Conservation (phyloP, 1,140 invertebrate genomes). For the Lysiphlebus fabarum region DNA sequence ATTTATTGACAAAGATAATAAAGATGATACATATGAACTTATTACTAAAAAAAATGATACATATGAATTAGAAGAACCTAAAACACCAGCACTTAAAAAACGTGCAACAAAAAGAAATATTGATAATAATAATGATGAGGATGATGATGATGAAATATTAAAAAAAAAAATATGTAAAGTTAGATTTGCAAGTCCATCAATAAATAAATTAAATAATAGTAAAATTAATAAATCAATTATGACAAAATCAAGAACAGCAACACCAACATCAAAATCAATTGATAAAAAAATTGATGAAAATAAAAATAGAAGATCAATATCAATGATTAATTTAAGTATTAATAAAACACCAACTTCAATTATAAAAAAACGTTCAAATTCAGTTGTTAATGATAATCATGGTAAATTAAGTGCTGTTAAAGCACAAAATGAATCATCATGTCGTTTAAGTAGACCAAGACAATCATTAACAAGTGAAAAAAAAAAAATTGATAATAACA, state of each 20-base stretch:
- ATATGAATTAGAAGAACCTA: conserved; percentile 37
- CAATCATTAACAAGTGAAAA: conserved; percentile 14
- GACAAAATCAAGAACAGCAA: conserved; percentile 14
- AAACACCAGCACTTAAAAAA: conserved; percentile 29
- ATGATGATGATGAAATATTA: conserved; percentile 11
- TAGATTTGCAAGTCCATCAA: conserved; percentile 29
- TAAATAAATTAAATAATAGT: conserved; percentile 1
- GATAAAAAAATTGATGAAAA: conserved; percentile 9
- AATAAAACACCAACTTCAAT: neutral
- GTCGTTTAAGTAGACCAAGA: conserved; percentile 30
- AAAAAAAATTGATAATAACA: conserved; percentile 28
- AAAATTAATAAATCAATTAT: neutral
- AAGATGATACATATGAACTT: conserved; percentile 30
- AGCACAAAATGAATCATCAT: conserved; percentile 26
- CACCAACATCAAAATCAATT: neutral
- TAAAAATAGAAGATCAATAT: conserved; percentile 25
- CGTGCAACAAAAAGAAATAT: conserved; percentile 15
- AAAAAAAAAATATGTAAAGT: conserved; percentile 32
- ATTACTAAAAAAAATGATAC: conserved; percentile 14
- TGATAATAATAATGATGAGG: conserved; percentile 14
- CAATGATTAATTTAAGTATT: conserved; percentile 9
- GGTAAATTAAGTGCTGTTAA: conserved; percentile 19
- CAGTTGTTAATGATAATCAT: conserved; percentile 5
- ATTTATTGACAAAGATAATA: conserved; percentile 3
- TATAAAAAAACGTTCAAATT: conserved; percentile 23